Conservation (phyloP, 2,113 vertebrate genomes). For the Podarcis raffonei region DNA sequence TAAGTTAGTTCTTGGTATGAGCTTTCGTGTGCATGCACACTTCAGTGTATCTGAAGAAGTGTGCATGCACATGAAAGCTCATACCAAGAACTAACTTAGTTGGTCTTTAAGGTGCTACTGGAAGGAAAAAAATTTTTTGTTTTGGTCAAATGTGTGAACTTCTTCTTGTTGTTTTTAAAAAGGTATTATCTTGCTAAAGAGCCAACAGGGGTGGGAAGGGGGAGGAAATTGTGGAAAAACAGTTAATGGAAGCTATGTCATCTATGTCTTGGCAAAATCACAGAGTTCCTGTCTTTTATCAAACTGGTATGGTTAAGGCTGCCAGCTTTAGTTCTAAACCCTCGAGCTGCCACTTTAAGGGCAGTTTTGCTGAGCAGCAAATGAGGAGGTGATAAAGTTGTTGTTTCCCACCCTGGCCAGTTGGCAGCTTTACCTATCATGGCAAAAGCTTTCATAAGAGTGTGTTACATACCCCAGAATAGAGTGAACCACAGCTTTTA, state of each 20-base stretch:
- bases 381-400: not conserved
- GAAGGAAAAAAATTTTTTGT: no score
- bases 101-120: no score
- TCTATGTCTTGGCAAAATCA: not conserved
- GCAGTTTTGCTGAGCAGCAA: not conserved
- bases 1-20: no score
- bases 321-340: not conserved
- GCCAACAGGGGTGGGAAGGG: not conserved
- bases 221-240: not conserved
- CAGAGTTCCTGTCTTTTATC: not conserved
- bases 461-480: conserved; percentile 6
- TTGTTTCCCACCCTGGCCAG: not conserved
- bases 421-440: not conserved
- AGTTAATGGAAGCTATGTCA: not conserved
- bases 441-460: not conserved
- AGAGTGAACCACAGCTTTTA: not conserved
- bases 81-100: no score
- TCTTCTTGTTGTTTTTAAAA: not conserved
- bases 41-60: no score
- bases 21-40: no score
- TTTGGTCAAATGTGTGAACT: no score
- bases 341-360: not conserved
- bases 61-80: no score
- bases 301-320: not conserved
- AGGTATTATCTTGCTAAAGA: not conserved